Percentiles rank a stretch among this genome's conserved stretches.
Evolutionary conservation across 2,113 vertebrate genomes (phyloP).

Genomic region (Pseudorhombus dupliciocellatus): DNA sequence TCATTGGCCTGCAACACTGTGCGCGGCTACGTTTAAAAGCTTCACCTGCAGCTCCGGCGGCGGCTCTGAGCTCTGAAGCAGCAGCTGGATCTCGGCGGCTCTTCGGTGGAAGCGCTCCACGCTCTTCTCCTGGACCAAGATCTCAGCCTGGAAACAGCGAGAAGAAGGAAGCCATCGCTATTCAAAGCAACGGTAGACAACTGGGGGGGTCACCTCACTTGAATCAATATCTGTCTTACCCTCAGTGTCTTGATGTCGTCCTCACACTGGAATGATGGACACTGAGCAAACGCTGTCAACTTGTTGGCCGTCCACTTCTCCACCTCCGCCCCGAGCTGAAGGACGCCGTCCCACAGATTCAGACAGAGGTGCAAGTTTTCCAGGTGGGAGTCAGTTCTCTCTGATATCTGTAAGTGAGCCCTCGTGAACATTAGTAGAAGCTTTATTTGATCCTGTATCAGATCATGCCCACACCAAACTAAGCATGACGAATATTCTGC

Average conservation of each 20-base stretch:
- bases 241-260: constrained; percentile 80
- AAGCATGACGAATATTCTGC: too few relatives aligned
- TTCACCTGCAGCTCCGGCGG: constrained; percentile 91
- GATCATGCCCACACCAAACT: too few relatives aligned
- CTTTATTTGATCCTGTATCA: too few relatives aligned
- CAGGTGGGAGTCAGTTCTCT: constrained; percentile 86
- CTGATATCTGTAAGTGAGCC: constrained; percentile 83
- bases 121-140: constrained; percentile 82
- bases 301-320: constrained; percentile 80
- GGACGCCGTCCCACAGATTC: constrained; percentile 88
- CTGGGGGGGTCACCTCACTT: not conserved
- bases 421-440: not conserved
- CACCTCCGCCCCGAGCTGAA: constrained; percentile 79
- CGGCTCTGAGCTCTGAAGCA: constrained; percentile 85
- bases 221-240: constrained; percentile 73
- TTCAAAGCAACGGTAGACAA: not conserved
- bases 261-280: constrained; percentile 72
- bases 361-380: constrained; percentile 85
- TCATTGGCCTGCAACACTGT: too few relatives aligned
- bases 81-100: constrained; percentile 84
- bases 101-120: constrained; percentile 82
- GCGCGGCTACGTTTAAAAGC: too few relatives aligned
- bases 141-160: constrained; percentile 80
- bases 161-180: not conserved
- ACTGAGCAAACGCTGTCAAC: constrained; percentile 69